phyloP scores from a whole-genome alignment of 2,113 vertebrate species.

The Thinocorus orbignyianus region DNA sequence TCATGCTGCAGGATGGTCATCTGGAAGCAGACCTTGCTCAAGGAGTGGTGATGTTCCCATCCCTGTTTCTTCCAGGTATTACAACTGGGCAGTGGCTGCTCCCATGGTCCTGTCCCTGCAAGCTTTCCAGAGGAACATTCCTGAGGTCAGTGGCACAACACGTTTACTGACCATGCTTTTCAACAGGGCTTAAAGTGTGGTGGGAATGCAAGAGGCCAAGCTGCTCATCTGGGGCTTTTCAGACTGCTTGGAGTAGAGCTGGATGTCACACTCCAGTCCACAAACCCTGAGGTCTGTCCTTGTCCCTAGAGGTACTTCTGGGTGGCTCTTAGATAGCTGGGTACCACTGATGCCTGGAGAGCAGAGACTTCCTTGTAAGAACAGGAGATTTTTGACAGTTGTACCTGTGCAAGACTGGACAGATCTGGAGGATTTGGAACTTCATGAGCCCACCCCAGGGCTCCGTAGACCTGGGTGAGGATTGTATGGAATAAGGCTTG shows the following conservation, averaged over 20 bases:
- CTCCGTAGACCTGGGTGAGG: not conserved
- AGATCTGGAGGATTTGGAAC: not conserved
- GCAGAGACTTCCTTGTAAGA: not conserved
- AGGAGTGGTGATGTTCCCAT: not conserved
- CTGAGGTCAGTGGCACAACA: constrained; percentile 80
- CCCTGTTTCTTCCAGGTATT: constrained; percentile 80
- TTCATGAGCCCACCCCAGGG: not conserved
- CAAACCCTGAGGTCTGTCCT: not conserved
- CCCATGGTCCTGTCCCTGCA: constrained; percentile 92
- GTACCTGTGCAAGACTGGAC: not conserved
- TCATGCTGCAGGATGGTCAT: not conserved
- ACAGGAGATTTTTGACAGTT: too few species aligned
- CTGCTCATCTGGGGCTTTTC: not conserved
- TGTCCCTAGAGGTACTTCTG: too few species aligned
- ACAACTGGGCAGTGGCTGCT: constrained; percentile 94
- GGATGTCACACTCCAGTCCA: not conserved
- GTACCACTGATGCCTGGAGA: not conserved
- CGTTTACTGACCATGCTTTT: not conserved
- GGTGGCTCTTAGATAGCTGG: not conserved
- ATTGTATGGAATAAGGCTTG: not conserved
- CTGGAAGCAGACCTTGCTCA: not conserved
- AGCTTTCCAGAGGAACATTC: constrained; percentile 89
- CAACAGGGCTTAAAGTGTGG: not conserved
- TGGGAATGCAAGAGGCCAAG: not conserved
- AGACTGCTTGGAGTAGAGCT: not conserved